These are phyloP conservation scores for Cyrtodaria siliqua DNA, from an alignment of 2,888 invertebrate species.

Conservation along the genomic window DNA sequence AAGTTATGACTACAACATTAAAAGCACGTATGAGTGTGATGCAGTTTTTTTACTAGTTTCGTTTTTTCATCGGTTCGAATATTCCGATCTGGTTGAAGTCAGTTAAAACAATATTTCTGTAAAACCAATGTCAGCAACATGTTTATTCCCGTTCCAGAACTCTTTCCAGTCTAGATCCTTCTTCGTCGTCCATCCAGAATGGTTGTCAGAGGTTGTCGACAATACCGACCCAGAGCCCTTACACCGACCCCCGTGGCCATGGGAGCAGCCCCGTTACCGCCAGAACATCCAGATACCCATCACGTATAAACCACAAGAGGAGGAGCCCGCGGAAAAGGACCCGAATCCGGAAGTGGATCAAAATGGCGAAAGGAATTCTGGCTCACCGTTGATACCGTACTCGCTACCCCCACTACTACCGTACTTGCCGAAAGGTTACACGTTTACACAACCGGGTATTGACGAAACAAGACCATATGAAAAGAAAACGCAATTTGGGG, in stretches of 20 bases:
- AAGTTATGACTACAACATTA: no score
- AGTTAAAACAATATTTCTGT: no score
- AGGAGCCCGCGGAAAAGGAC: constrained; percentile 19
- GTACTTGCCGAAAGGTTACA: constrained; percentile 39
- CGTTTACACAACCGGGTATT: constrained; percentile 54
- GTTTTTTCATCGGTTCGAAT: no score
- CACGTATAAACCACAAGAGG: constrained; percentile 48
- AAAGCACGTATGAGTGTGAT: no score
- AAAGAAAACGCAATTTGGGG: constrained; percentile 56
- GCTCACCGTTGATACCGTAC: constrained; percentile 1
- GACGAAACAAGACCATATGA: constrained; percentile 50
- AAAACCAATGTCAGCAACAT: no score
- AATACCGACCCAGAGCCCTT: constrained; percentile 71
- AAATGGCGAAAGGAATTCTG: constrained; percentile 9
- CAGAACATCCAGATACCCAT: constrained; percentile 71
- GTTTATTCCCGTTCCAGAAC: constrained; percentile 71
- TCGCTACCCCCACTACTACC: constrained; percentile 25
- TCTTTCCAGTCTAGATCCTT: constrained; percentile 73
- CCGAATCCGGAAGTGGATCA: constrained; percentile 15
- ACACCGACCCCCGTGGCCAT: constrained; percentile 77
- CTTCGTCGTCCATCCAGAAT: constrained; percentile 78
- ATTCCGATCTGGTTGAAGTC: no score
- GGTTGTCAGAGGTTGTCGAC: constrained; percentile 76
- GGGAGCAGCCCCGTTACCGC: constrained; percentile 79
- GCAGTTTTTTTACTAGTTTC: no score